Evolutionary conservation across 2,797 vertebrate genomes (phyloP), one percentile per base, ranked within the genome.

Genomic region (Epinephelus awoara): DNA sequence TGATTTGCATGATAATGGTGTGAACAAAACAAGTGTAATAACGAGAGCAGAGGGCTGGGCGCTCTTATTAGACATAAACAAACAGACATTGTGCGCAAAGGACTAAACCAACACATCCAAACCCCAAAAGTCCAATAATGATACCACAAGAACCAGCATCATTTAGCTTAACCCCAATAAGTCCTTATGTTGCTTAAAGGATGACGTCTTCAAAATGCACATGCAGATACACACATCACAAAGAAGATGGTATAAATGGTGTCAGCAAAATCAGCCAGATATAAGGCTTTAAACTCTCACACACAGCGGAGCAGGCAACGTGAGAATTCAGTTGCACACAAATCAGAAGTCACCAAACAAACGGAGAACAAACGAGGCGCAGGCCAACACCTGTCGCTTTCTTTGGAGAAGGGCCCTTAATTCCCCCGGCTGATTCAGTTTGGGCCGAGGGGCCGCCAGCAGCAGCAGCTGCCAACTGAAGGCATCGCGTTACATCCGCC

Each of bases 321-420:
- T 85, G 82, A 88, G 87, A 90, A 77, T 73, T 79, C 75, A 80
- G 67, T 80, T 52, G 50, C 84, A 88, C 92, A 89, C 63, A 87
- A 90, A 92, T 90, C 92, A 70, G 73, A 92, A 90, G 85, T 86
- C 86, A 83, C 84, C 82, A 86, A 92, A 93, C 89, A 89, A 58
- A 91, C 82, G 62, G 85, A 93, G 92, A 95, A 95, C 94, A 96
- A 96, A 96, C 88, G 93, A 94, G 94, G 92, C 67, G 86, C 92
- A 92, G 95, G 85, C 72, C 75, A 96, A 97, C 97, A 97, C 97
- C 97, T 98, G 97, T 97, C 96, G 95, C 93, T 95, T 94, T 95
- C 96, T 96, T 95, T 94, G 75, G 96, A 94, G 94, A 95, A 94
- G 90, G 92, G 79, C 91, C 88, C 93, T 93, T 89, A 92, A 93